Conservation (phyloP, 2,797 vertebrate genomes). For the Acanthurus tractus region DNA sequence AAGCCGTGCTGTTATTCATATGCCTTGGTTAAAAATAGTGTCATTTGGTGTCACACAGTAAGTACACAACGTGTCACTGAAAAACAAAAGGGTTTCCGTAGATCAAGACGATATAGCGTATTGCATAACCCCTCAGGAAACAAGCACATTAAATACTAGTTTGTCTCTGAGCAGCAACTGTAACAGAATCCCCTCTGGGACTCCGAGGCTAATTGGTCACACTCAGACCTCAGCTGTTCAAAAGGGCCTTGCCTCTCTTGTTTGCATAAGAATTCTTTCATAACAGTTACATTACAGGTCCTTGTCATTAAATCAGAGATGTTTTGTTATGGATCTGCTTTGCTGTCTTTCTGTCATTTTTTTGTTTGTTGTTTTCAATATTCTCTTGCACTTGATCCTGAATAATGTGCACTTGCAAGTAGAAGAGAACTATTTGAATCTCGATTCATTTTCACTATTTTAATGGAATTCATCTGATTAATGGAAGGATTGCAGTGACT, state of each 20-base stretch:
- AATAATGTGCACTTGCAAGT: neutral
- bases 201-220: neutral
- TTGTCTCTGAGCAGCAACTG: conserved; percentile 1
- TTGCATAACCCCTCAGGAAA: conserved; percentile 68
- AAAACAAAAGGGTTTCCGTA: conserved; percentile 74
- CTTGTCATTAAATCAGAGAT: neutral
- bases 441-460: neutral
- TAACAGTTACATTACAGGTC: neutral
- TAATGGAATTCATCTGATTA: neutral
- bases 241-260: neutral
- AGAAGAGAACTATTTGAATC: neutral
- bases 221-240: neutral
- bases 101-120: conserved; percentile 40
- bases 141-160: conserved; percentile 38
- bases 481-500: too few species aligned
- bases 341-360: neutral
- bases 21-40: conserved; percentile 69
- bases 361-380: neutral
- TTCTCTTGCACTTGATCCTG: neutral
- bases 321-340: neutral
- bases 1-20: conserved; percentile 32
- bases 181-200: neutral
- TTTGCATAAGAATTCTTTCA: neutral
- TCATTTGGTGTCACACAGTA: conserved; percentile 56
- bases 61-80: conserved; percentile 54